These are phyloP conservation scores for Aphelocoma californica DNA, from an alignment of 2,797 vertebrate genomes.

Conservation along the genomic window DNA sequence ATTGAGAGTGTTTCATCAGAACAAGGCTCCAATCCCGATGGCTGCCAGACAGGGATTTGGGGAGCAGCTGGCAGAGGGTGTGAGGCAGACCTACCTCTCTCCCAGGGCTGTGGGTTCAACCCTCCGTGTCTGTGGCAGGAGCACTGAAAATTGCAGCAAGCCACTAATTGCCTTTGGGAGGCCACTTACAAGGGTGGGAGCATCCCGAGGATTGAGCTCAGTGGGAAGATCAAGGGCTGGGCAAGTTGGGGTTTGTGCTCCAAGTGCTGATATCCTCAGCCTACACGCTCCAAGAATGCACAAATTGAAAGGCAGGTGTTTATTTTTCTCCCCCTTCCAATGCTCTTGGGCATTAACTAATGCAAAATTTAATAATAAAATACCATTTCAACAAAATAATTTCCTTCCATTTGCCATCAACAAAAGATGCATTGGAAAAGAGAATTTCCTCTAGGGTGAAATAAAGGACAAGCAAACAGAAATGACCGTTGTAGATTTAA, in stretches of 20 bases:
- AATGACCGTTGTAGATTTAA: neutral
- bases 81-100: neutral
- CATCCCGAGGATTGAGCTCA: neutral
- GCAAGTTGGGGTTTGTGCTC: neutral
- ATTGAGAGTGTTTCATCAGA: neutral
- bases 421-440: neutral
- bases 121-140: neutral
- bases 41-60: neutral
- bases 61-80: neutral
- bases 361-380: neutral
- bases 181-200: neutral
- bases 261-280: neutral
- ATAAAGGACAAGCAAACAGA: neutral
- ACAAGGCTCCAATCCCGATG: fast-evolving
- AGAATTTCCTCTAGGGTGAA: neutral
- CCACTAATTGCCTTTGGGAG: constrained; percentile 29
- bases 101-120: neutral
- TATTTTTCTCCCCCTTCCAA: neutral
- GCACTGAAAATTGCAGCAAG: neutral
- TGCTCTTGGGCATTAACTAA: neutral
- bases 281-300: neutral
- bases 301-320: neutral
- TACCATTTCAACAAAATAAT: neutral
- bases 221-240: constrained; percentile 37
- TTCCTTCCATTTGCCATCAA: neutral